These are phyloP conservation scores for Oryzias woworae DNA, from an alignment of 2,113 vertebrate genomes.

Conservation along the genomic window DNA sequence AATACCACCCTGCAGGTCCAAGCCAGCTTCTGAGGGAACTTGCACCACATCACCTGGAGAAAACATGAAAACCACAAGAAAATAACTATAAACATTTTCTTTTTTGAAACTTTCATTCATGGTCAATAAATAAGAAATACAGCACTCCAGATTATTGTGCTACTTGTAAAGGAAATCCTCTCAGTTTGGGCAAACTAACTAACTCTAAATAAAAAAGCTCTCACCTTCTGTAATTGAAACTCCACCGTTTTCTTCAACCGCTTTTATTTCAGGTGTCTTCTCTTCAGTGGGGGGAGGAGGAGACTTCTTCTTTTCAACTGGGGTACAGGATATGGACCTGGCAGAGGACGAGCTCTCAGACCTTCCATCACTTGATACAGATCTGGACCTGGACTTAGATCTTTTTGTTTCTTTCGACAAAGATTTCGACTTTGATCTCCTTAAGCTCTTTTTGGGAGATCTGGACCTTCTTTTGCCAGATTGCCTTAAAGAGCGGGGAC, in stretches of 20 bases:
- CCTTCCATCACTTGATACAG: constrained; percentile 57
- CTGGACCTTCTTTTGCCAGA: constrained; percentile 62
- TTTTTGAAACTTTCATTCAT: too few species aligned
- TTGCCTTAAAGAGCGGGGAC: constrained; percentile 61
- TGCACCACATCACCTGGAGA: constrained; percentile 63
- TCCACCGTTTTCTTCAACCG: constrained; percentile 33
- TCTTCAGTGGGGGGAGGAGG: constrained; percentile 11
- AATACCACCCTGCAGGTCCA: constrained; percentile 21
- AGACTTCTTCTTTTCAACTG: constrained; percentile 45
- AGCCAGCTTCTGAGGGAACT: constrained; percentile 24
- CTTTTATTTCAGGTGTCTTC: not conserved
- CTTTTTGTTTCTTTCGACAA: constrained; percentile 31
- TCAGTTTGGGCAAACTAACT: too few species aligned
- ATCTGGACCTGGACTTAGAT: constrained; percentile 67
- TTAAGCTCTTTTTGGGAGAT: constrained; percentile 58
- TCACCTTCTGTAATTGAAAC: constrained; percentile 33
- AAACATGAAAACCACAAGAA: constrained; percentile 6
- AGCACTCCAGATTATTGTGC: too few species aligned
- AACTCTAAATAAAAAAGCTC: not conserved
- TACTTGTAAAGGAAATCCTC: too few species aligned
- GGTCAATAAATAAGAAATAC: too few species aligned
- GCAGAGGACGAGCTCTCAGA: constrained; percentile 68
- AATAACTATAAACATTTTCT: constrained; percentile 1
- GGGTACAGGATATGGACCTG: constrained; percentile 59
- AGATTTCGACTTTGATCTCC: constrained; percentile 74